Evolutionary conservation across 2,888 invertebrate genomes (phyloP).

Genomic region (Odontomyia ornata): DNA sequence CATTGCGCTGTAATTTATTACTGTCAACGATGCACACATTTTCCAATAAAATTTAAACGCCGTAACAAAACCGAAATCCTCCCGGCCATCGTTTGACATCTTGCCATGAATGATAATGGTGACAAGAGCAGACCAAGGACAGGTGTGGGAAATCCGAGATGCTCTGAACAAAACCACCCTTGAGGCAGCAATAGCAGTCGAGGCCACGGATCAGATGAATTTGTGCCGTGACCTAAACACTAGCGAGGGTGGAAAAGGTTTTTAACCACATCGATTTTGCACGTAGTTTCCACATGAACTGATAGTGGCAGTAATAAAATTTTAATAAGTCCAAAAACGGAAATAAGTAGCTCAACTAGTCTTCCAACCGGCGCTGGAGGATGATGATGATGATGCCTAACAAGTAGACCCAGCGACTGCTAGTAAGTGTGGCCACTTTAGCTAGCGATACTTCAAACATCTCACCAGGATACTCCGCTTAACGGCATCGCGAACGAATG

Average conservation of each 20-base stretch:
- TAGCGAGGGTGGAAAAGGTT: neutral
- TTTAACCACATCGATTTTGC: constrained; percentile 33
- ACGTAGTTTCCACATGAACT: constrained; percentile 40
- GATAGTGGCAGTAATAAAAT: constrained; percentile 40
- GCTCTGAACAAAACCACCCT: too few relatives aligned
- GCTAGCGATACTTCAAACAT: constrained; percentile 5
- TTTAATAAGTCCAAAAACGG: constrained; percentile 43
- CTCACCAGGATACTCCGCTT: constrained; percentile 4
- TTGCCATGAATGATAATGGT: constrained; percentile 43
- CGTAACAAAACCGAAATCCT: constrained; percentile 41
- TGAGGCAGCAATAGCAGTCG: too few relatives aligned
- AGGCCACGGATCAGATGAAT: too few relatives aligned
- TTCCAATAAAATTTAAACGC: constrained; percentile 39
- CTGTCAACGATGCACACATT: constrained; percentile 36
- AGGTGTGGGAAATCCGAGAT: constrained; percentile 1
- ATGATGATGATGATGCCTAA: too few relatives aligned
- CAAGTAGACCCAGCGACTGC: too few relatives aligned
- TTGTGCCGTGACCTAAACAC: too few relatives aligned
- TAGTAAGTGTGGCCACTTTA: neutral
- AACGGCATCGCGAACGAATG: neutral
- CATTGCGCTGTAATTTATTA: constrained; percentile 30
- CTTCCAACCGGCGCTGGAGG: neutral
- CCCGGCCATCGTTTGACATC: constrained; percentile 41
- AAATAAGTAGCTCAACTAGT: constrained; percentile 41
- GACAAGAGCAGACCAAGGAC: neutral